These are phyloP conservation scores for Diplodus puntazzo DNA, from an alignment of 2,797 vertebrate genomes.

Conservation along the genomic window DNA sequence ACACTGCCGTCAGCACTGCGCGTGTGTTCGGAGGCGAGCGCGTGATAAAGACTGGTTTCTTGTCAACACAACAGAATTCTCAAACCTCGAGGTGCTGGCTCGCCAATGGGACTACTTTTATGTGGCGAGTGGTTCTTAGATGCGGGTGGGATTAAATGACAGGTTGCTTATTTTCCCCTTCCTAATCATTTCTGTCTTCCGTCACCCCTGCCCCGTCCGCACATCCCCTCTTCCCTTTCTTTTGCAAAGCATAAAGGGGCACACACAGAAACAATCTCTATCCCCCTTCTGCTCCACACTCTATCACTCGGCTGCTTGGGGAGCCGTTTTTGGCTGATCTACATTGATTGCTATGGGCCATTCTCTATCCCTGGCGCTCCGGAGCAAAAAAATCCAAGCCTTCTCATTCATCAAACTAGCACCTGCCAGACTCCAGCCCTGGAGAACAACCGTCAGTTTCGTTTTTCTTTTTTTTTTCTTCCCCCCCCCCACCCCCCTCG, in stretches of 20 bases:
- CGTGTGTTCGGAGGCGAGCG: slow-evolving; percentile 2
- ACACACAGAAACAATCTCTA: slow-evolving; percentile 52
- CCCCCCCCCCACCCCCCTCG: not conserved
- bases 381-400: slow-evolving; percentile 48
- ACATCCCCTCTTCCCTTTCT: slow-evolving; percentile 33
- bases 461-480: slow-evolving; percentile 14
- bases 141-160: slow-evolving; percentile 54
- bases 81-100: slow-evolving; percentile 9
- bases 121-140: slow-evolving; percentile 25
- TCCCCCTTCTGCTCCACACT: slow-evolving; percentile 56
- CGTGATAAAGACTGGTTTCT: slow-evolving; percentile 28
- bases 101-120: slow-evolving; percentile 24
- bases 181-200: slow-evolving; percentile 26
- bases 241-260: slow-evolving; percentile 40
- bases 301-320: slow-evolving; percentile 68
- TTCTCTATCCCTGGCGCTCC: slow-evolving; percentile 64
- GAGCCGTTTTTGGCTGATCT: slow-evolving; percentile 80
- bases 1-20: slow-evolving; percentile 23
- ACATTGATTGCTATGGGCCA: slow-evolving; percentile 82
- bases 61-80: slow-evolving; percentile 20
- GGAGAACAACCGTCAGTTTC: slow-evolving; percentile 63
- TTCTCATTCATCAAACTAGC: slow-evolving; percentile 80
- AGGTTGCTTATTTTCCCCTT: slow-evolving; percentile 48
- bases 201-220: slow-evolving; percentile 13
- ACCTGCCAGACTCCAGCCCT: slow-evolving; percentile 74